Evolutionary conservation across 1,140 invertebrate genomes (phyloP).

Genomic region (Choristoneura fumiferana): DNA sequence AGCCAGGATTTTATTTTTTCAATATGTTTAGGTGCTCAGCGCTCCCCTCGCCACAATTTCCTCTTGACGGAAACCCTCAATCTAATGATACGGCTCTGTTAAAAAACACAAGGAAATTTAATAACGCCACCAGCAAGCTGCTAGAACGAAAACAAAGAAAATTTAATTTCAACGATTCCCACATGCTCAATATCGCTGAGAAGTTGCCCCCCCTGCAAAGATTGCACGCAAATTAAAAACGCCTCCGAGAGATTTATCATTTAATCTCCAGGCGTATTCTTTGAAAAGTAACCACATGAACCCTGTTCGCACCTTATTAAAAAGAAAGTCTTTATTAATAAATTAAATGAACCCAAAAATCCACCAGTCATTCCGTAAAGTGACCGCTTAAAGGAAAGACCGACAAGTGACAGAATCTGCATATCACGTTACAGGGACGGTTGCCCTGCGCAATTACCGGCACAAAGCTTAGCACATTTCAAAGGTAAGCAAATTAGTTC

Average conservation of each 20-base stretch:
- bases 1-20: constrained; percentile 75
- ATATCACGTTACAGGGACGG: constrained; percentile 67
- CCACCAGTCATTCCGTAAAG: constrained; percentile 1
- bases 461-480: constrained; percentile 73
- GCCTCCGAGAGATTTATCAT: constrained; percentile 19
- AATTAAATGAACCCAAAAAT: neutral
- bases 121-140: constrained; percentile 68
- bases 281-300: too few species aligned
- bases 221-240: constrained; percentile 55
- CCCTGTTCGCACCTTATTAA: too few species aligned
- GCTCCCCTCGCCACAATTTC: constrained; percentile 74
- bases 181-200: constrained; percentile 72
- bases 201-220: constrained; percentile 49
- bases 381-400: constrained; percentile 28
- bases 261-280: too few species aligned
- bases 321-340: too few species aligned
- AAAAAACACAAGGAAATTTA: constrained; percentile 80
- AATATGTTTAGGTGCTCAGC: constrained; percentile 74
- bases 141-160: constrained; percentile 72
- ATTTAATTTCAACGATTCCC: constrained; percentile 76
- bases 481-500: constrained; percentile 78
- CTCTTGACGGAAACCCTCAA: constrained; percentile 78
- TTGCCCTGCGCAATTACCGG: constrained; percentile 60
- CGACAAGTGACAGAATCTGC: constrained; percentile 46
- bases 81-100: constrained; percentile 79